Percentiles rank a stretch among this genome's conserved stretches.
These are phyloP conservation scores for Epizoanthus illoricatus DNA, from an alignment of 92 coral and sea anemone genomes.

Conservation along the genomic window DNA sequence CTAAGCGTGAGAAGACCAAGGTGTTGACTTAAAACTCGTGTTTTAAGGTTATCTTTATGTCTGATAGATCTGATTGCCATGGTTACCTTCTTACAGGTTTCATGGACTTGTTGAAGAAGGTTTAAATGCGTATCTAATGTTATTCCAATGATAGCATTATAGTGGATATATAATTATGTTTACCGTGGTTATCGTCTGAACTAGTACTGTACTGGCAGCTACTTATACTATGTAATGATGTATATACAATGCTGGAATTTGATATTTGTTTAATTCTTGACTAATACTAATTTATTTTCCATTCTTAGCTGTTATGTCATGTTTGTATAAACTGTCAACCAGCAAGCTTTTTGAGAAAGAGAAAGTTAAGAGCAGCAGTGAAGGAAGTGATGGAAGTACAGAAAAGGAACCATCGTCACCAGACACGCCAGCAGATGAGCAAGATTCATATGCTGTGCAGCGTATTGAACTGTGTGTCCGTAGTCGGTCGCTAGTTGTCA, in stretches of 20 bases:
- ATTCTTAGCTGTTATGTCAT: conserved; percentile 64
- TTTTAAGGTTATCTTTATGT: too few relatives aligned
- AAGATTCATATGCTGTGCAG: conserved; percentile 70
- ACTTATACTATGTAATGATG: too few relatives aligned
- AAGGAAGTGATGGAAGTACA: conserved; percentile 62
- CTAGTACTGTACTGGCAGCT: background rate
- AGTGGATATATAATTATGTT: background rate
- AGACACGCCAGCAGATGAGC: conserved; percentile 59
- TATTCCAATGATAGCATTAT: too few relatives aligned
- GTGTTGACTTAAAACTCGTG: too few relatives aligned
- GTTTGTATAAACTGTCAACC: conserved; percentile 82
- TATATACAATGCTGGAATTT: too few relatives aligned
- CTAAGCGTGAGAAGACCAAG: too few relatives aligned
- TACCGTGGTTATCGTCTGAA: background rate
- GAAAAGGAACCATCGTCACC: conserved; percentile 53
- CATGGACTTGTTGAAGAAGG: too few relatives aligned
- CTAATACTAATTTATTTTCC: background rate
- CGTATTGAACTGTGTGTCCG: conserved; percentile 78
- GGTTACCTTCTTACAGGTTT: too few relatives aligned
- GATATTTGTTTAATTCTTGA: background rate
- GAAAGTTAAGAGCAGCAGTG: conserved; percentile 54
- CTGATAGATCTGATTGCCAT: too few relatives aligned
- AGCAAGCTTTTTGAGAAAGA: conserved; percentile 85
- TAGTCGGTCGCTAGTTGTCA: conserved; percentile 80
- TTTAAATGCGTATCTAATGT: too few relatives aligned